Conservation (phyloP, 23 tunicate genomes). For the Corella eumyota region DNA sequence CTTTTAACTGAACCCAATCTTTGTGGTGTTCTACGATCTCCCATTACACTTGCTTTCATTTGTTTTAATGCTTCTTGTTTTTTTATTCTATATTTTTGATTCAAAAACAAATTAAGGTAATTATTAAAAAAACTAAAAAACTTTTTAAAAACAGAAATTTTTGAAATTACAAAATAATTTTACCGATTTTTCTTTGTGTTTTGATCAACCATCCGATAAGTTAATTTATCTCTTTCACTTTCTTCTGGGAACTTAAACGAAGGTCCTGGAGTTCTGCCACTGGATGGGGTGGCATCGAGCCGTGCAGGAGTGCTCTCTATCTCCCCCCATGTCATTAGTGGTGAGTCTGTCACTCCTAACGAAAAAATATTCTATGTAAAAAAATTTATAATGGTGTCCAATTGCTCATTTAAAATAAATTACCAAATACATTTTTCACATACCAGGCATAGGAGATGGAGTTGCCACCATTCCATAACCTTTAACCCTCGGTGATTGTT, state of each 20-base stretch:
- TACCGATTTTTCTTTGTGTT: constrained; percentile 71
- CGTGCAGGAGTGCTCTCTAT: constrained; percentile 65
- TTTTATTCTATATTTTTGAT: constrained; percentile 36
- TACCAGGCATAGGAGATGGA: constrained; percentile 87
- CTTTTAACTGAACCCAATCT: constrained; percentile 77
- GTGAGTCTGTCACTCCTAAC: constrained; percentile 73
- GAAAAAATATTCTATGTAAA: not conserved
- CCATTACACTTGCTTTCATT: constrained; percentile 65
- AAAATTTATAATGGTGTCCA: too few species aligned
- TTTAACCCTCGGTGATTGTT: constrained; percentile 63
- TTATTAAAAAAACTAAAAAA: not conserved
- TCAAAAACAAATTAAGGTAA: not conserved
- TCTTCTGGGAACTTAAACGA: constrained; percentile 86
- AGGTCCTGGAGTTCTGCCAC: constrained; percentile 89
- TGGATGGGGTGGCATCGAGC: constrained; percentile 30
- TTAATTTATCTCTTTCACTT: constrained; percentile 53
- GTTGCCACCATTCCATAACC: constrained; percentile 76
- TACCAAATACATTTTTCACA: too few species aligned
- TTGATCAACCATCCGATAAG: constrained; percentile 74
- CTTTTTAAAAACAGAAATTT: not conserved
- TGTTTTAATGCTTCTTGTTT: constrained; percentile 77
- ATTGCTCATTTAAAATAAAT: not conserved
- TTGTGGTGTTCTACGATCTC: constrained; percentile 42
- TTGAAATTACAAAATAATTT: too few species aligned
- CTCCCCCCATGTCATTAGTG: constrained; percentile 92